A percentile compares a stretch with the other conserved stretches of the same genome.
These are phyloP conservation scores for Hemiscyllium ocellatum DNA, from an alignment of 2,113 vertebrate genomes.

Conservation along the genomic window DNA sequence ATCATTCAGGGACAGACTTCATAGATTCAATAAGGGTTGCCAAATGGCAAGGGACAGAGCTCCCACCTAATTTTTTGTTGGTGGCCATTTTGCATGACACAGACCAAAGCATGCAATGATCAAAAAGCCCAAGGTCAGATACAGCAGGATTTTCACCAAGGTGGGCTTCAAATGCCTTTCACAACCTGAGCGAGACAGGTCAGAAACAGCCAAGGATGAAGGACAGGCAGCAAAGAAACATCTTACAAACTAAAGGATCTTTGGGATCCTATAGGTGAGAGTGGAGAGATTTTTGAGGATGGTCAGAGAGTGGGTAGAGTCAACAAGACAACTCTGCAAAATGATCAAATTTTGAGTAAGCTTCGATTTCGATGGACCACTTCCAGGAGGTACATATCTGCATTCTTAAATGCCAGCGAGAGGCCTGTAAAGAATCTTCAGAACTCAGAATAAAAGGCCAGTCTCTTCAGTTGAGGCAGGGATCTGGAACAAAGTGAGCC, in stretches of 20 bases:
- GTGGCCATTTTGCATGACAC: too few relatives aligned
- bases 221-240: not conserved
- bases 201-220: not conserved
- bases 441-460: not conserved
- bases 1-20: not conserved
- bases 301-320: not conserved
- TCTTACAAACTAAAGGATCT: not conserved
- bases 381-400: too few relatives aligned
- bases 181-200: not conserved
- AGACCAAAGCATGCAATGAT: too few relatives aligned
- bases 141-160: too few relatives aligned
- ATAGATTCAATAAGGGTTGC: too few relatives aligned
- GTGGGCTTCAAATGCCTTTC: too few relatives aligned
- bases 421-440: too few relatives aligned
- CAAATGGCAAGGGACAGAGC: too few relatives aligned
- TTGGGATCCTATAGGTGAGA: not conserved
- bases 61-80: too few relatives aligned
- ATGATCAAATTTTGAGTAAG: not conserved
- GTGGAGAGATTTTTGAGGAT: not conserved
- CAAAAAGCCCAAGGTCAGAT: too few relatives aligned
- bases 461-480: not conserved
- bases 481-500: not conserved
- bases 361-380: too few relatives aligned
- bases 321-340: not conserved
- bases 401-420: too few relatives aligned